Conservation (phyloP, 2,888 invertebrate genomes). For the Drosophila multiciliata region DNA sequence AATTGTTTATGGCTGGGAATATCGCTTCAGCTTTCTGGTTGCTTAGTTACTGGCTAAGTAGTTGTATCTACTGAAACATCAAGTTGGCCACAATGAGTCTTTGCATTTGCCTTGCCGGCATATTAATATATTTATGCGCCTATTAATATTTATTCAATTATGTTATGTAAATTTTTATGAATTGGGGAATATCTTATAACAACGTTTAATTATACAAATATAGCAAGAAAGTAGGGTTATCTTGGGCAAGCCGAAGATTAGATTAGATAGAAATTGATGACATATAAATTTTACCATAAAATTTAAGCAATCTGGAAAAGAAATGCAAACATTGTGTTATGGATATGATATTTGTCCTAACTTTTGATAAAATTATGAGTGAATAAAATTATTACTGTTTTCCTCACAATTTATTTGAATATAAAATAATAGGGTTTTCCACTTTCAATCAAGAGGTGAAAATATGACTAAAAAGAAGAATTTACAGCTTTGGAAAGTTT, state of each 20-base stretch:
- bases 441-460: no score
- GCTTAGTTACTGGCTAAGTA: conserved; percentile 36
- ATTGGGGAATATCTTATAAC: background rate
- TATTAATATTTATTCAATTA: conserved; percentile 2
- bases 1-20: conserved; percentile 45
- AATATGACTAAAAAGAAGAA: no score
- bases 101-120: background rate
- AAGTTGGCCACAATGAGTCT: background rate
- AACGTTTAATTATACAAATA: background rate
- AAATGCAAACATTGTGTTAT: background rate
- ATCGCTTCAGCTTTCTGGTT: conserved; percentile 26
- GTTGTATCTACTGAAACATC: background rate
- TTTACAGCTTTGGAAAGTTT: no score
- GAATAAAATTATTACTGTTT: no score
- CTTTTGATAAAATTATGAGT: no score
- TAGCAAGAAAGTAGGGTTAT: background rate
- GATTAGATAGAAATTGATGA: background rate
- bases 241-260: background rate
- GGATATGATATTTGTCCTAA: background rate
- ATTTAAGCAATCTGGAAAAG: background rate
- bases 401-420: no score
- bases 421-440: no score
- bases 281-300: background rate
- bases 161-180: background rate
- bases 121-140: background rate